Percentiles rank a stretch among this genome's conserved stretches.
Conservation (phyloP, 2,888 invertebrate species). For the Incurvaria masculella region DNA sequence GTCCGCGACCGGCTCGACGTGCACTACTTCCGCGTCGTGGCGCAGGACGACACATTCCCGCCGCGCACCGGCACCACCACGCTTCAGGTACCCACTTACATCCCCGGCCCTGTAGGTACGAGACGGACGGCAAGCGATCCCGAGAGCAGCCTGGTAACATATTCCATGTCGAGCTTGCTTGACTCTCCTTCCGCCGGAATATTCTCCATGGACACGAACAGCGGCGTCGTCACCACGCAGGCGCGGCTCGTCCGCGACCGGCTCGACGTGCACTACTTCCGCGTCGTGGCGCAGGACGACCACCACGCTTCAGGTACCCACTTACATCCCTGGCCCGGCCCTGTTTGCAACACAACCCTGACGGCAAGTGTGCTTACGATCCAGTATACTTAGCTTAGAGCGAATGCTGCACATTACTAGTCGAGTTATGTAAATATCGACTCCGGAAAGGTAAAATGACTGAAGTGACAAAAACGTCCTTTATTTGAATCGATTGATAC, state of each 20-base stretch:
- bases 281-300: slow-evolving; percentile 88
- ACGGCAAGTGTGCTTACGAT: no score
- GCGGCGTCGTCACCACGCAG: slow-evolving; percentile 83
- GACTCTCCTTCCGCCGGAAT: slow-evolving; percentile 87
- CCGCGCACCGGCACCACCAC: slow-evolving; percentile 88
- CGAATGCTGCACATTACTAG: no score
- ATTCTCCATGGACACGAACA: slow-evolving; percentile 81
- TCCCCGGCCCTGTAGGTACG: no score
- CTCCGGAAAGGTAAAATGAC: no score
- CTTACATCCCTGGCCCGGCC: no score
- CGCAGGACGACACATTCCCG: slow-evolving; percentile 85
- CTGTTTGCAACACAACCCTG: no score
- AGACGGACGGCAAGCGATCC: slow-evolving; percentile 62
- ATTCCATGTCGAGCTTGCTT: slow-evolving; percentile 81
- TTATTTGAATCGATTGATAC: no score
- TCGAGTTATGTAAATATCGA: no score
- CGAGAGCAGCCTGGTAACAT: slow-evolving; percentile 80
- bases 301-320: slow-evolving; percentile 69
- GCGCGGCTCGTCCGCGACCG: slow-evolving; percentile 83
- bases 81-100: slow-evolving; percentile 51
- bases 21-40: slow-evolving; percentile 89
- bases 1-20: slow-evolving; percentile 88
- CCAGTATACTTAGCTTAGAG: no score
- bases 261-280: slow-evolving; percentile 89
- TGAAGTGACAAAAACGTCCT: no score